These are phyloP conservation scores for Thera britannica DNA, from an alignment of 2,888 invertebrate genomes.

Conservation along the genomic window DNA sequence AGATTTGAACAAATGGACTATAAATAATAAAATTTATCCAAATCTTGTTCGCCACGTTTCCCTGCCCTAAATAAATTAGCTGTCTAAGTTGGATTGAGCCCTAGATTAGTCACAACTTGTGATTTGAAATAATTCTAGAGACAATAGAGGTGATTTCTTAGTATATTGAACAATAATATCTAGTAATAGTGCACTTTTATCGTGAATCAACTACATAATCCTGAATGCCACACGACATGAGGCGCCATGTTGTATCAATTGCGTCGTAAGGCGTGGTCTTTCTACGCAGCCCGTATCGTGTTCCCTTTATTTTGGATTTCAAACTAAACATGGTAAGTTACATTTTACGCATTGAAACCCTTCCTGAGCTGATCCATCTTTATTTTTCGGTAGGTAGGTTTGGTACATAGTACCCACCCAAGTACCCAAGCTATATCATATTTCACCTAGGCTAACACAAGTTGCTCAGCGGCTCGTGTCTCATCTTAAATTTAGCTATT, in stretches of 20 bases:
- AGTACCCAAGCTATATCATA: too few relatives aligned
- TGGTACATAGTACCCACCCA: too few relatives aligned
- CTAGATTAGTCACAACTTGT: slow-evolving; percentile 22
- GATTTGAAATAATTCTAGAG: slow-evolving; percentile 40
- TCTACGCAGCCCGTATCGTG: slow-evolving; percentile 55
- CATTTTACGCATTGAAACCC: slow-evolving; percentile 11
- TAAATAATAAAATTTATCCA: slow-evolving; percentile 4
- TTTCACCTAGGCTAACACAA: neutral
- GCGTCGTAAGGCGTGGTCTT: slow-evolving; percentile 68
- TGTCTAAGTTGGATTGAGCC: slow-evolving; percentile 7
- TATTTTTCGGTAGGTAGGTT: too few relatives aligned
- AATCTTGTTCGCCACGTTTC: slow-evolving; percentile 9
- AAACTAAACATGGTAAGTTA: slow-evolving; percentile 72
- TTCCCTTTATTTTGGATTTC: slow-evolving; percentile 52
- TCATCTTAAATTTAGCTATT: neutral
- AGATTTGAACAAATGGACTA: slow-evolving; percentile 8
- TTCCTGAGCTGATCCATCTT: neutral
- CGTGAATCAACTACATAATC: slow-evolving; percentile 45
- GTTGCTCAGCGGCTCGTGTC: neutral
- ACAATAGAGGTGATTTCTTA: slow-evolving; percentile 48
- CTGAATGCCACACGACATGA: slow-evolving; percentile 50
- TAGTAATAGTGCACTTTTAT: slow-evolving; percentile 50
- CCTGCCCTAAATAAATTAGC: slow-evolving; percentile 9
- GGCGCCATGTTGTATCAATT: slow-evolving; percentile 73
- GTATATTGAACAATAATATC: slow-evolving; percentile 46